Evolutionary conservation across 2,888 invertebrate genomes (phyloP), one percentile per base, ranked within the genome.

Genomic region (Melolontha melolontha): DNA sequence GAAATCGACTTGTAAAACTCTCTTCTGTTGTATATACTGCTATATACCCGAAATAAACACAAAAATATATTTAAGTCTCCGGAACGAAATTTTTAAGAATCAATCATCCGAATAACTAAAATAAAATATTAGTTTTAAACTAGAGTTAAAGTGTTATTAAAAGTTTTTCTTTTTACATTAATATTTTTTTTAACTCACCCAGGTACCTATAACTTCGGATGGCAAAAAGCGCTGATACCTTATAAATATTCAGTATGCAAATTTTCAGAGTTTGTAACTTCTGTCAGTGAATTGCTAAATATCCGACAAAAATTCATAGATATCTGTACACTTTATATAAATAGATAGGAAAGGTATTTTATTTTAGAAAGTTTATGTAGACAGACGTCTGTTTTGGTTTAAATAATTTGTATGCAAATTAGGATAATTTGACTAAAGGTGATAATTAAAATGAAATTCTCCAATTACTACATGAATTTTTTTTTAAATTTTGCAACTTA

Each of bases 241-340:
- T 77, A 79, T 79, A 70, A 75, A 79, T 79, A 79, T 79, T 78
- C 79, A 79, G 71, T 78, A 78, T 78, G 79, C 73, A 75, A 78
- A 79, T 78, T 76, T 76, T 77, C 70, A 62, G 72, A 75, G 75
- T 74, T 71, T 73, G 71, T 69, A 75, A 74, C 73, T 73, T 73
- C 57, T 72, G 71, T 71, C 12, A 4, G 68, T 72, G 69, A 71
- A 69, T 67, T 69, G 41, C 11, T 57, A 63, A 22, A 50, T 62
- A 69, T 42, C 65, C 55, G 64, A 70, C 8, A 10, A 34, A 34
- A 34, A 34, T 34, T 8, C 34, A 34, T 34, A 34, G 1, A 8
- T 34, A 8, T 34, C 6, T 34, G 10, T 10, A 34, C 10, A 34
- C 34, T 34, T 34, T 34, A 22, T 22, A 22, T 22, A 22, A 22